Conservation (phyloP, 2,113 vertebrate species). For the Heliornis fulica region DNA sequence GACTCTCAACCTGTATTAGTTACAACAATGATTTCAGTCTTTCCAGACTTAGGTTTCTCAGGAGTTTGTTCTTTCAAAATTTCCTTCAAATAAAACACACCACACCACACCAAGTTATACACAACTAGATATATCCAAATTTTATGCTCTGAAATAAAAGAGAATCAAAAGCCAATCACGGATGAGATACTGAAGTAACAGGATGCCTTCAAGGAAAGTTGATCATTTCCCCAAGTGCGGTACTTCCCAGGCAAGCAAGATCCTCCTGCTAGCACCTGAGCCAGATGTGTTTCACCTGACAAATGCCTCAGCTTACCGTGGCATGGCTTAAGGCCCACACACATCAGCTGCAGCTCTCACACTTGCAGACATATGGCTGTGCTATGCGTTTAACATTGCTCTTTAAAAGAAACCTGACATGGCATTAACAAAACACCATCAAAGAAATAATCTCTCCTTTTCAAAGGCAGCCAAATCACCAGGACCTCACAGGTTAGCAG, state of each 20-base stretch:
- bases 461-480: not conserved
- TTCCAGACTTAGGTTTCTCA: too few relatives aligned
- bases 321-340: not conserved
- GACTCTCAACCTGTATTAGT: not conserved
- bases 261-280: not conserved
- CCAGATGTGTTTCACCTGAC: rapidly evolving
- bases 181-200: not conserved
- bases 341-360: not conserved
- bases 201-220: not conserved
- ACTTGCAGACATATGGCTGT: too few relatives aligned
- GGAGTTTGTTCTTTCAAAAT: not conserved
- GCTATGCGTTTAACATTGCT: not conserved
- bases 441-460: not conserved
- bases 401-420: not conserved
- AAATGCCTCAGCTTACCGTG: not conserved
- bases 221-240: not conserved
- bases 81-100: not conserved
- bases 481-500: not conserved
- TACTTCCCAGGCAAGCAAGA: not conserved
- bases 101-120: not conserved
- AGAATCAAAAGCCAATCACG: not conserved
- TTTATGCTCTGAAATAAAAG: not conserved
- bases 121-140: not conserved
- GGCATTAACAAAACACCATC: not conserved
- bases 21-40: not conserved